Base-by-base conservation (phyloP, 2,113 vertebrate species). In the Lamprotornis superbus region DNA sequence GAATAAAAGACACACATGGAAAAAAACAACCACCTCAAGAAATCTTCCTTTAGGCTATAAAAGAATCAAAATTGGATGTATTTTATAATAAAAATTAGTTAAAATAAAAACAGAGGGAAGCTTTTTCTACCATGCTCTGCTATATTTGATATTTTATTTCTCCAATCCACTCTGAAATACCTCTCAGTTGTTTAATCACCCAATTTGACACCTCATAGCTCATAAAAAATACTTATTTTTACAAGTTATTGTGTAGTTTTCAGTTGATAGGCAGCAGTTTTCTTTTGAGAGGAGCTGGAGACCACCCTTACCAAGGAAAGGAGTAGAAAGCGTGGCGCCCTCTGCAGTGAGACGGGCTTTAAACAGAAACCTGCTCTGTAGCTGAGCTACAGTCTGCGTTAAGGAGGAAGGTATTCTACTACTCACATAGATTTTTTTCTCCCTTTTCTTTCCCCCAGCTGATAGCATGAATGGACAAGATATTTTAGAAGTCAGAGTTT, bases 391-490 rank as follows among this genome's bases (percentile, higher is more conserved):
- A 28, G 9, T 17, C 18, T 61, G 2, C 3, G 1, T 44, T 68
- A 75, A 78, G 30, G 35, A 63, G 10, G 52, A n/a, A 85, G 11
- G 18, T 60, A 42, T 64, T 79, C 73, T 71, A 42, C 49, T 56
- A 40, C 40, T 73, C 2, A 15, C 1, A 0, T 17, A 49, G 23
- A 9, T 11, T 42, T 6, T 7, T 4, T 6, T 3, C 13, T 13
- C 47, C 23, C 23, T 24, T 27, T 50, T 15, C 15, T 31, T 4
- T 4, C 1, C 13, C 25, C 9, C 15, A 79, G 24, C 22, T 57
- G 15, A 78, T 31, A 39, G 16, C 40, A 69, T 13, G 1, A 24
- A 11, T 19, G 0, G 49, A 65, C 28, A 57, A 81, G 50, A 4
- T 30, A 40, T 5, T 55, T 37, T 56, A 56, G 27, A 82, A 90